Base-by-base conservation (phyloP, 2,888 invertebrate species). In the Mythimna albipuncta region DNA sequence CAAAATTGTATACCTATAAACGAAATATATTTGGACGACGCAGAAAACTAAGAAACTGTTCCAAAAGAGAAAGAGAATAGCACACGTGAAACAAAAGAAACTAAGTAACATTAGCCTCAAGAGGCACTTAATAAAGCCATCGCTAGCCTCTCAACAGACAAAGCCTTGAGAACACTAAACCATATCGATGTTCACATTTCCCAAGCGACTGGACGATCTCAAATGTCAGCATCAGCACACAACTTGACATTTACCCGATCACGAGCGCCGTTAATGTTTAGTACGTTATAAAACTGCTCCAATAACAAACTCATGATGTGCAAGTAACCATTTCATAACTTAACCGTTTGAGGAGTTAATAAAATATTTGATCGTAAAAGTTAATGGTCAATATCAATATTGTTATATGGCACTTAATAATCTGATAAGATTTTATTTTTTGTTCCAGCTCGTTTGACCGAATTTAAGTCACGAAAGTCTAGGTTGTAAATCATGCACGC, bases 221-320 rank as follows among this genome's bases (percentile, higher is more conserved):
- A 93, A 94, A 94, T 94, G 93, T 92, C 94, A 93, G 90, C 76
- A 72, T 91, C 94, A 93, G 90, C 73, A 74, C 83, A 89, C 87
- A 85, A 88, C 88, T 89, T 93, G 93, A 91, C 94, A 93, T 86
- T 86, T 87, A 89, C 81, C 79, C 81, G 92, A 91, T 92, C 94
- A 94, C 94, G 94, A 94, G 79, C 75, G 85, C 78, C 81, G 75
- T 83, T 86, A 88, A 87, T 66, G 77, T 87, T 80, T 82, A 79
- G 81, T 85, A 82, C 87, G 85, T 85, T 85, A 80, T 79, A 85
- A 75, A 91, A 89, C 83, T 87, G 85, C 86, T 87, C 85, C 84
- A 84, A 86, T 87, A 81, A 81, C 79, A 80, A 79, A 81, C 81
- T 78, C 74, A 70, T 73, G 85, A 81, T 54, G 82, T 81, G 84